A percentile compares a stretch with the other conserved stretches of the same genome.
These are phyloP conservation scores for Notarius lentiginosus DNA, from an alignment of 2,113 vertebrate species.

Conservation along the genomic window DNA sequence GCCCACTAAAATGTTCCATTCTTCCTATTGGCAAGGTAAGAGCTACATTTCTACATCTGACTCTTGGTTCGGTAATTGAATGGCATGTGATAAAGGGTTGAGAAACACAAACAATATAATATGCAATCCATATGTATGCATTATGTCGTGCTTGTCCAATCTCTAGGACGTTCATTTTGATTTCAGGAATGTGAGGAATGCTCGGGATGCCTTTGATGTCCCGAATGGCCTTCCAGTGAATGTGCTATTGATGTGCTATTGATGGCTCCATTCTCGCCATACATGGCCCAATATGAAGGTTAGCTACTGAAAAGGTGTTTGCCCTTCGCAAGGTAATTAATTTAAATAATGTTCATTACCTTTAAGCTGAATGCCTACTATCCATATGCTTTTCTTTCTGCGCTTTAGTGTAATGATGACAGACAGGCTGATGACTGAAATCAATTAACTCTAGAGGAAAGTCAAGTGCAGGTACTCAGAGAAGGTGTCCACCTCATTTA, in stretches of 20 bases:
- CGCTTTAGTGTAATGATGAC: constrained; percentile 47
- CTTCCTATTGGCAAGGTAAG: constrained; percentile 57
- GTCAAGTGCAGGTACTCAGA: constrained; percentile 63
- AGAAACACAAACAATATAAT: constrained; percentile 28
- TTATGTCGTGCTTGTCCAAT: constrained; percentile 18
- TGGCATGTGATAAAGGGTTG: constrained; percentile 41
- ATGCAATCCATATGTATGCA: constrained; percentile 2
- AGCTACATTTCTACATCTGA: constrained; percentile 37
- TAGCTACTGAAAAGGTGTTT: constrained; percentile 66
- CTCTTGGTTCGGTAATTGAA: constrained; percentile 45
- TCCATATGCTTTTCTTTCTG: constrained; percentile 39
- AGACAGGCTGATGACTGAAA: constrained; percentile 64
- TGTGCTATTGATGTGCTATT: constrained; percentile 12
- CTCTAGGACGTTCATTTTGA: constrained; percentile 27
- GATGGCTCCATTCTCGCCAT: constrained; percentile 55
- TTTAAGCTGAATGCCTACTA: constrained; percentile 59
- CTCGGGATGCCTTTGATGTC: background rate
- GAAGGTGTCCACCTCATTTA: constrained; percentile 42
- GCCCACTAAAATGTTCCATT: constrained; percentile 72
- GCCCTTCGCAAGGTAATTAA: constrained; percentile 72
- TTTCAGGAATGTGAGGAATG: background rate
- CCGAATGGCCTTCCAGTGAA: constrained; percentile 15
- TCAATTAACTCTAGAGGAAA: constrained; percentile 66
- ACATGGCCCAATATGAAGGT: constrained; percentile 61
- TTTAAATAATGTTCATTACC: constrained; percentile 67